Base-by-base conservation (phyloP, 2,113 vertebrate species). In the Pachyramphus minor region DNA sequence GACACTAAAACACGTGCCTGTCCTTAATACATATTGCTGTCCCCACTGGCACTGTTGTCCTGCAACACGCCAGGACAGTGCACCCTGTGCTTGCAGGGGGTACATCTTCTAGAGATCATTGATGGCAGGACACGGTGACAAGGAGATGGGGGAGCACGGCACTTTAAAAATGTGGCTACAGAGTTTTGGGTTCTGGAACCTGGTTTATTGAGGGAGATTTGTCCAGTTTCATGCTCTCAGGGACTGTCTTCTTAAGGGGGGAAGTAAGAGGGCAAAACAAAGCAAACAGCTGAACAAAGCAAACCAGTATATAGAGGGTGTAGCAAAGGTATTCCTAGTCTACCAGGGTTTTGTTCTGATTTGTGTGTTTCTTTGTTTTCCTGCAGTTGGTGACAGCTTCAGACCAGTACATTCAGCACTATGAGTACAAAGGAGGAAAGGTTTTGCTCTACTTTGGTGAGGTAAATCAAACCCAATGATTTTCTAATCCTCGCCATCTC, bases 401-500 rank as follows among this genome's bases (percentile, higher is more conserved):
- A 84, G 98, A 98, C 92, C 95, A 94, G 58, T 98, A 97, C 69
- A 97, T 97, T 49, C 96, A 98, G 62, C 98, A 97, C 42, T 98
- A 96, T 35, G 98, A 98, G 73, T 58, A 97, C 66, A 96, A 94
- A 33, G 78, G 91, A 87, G 98, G 98, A 72, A 98, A 87, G 79
- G 96, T 98, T 44, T 96, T 96, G 72, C 96, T 98, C 24, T 98
- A 98, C 67, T 98, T 98, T 56, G 89, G 94, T 30, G 87, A 98
- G 94, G 98, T 98, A 97, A 97, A 97, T 41, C 11, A 72, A 88
- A 55, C 27, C 3, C 6, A 47, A 24, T 9, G 7, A 42, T 73
- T 81, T 85, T 73, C 31, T 50, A 63, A 19, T 59, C 25, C 15
- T n/a, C 63, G 9, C 3, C 21, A 4, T 37, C 85, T 91, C 60